Evolutionary conservation across 2,113 vertebrate species (phyloP).

Genomic region (Microtus montanus): DNA sequence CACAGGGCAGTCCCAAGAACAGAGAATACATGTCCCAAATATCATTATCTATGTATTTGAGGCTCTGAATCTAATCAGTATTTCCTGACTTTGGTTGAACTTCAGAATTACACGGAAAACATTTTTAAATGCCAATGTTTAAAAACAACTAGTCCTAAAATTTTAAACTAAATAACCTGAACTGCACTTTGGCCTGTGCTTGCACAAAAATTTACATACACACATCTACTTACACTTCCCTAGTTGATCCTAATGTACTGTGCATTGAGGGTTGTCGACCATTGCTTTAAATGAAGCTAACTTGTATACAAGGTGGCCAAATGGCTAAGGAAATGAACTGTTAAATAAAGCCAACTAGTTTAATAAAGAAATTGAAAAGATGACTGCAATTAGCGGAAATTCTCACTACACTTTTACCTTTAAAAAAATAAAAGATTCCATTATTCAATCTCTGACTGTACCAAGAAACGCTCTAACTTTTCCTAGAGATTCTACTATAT

Average conservation of each 20-base stretch:
- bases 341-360: neutral
- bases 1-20: neutral
- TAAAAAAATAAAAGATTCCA: neutral
- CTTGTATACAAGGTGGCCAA: neutral
- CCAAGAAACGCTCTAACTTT: neutral
- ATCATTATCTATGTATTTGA: neutral
- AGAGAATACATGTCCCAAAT: neutral
- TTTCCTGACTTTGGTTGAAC: neutral
- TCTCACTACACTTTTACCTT: neutral
- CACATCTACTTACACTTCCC: neutral
- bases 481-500: constrained; percentile 8
- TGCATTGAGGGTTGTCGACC: neutral
- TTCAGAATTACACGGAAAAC: neutral
- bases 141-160: neutral
- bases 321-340: neutral
- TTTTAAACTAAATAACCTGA: neutral
- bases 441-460: neutral
- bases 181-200: neutral
- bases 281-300: constrained; percentile 15
- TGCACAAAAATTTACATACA: neutral
- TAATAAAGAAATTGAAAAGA: neutral
- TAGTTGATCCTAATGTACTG: neutral
- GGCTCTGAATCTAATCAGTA: neutral
- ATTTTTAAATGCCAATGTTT: neutral
- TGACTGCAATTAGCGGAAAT: constrained; percentile 5